Conservation (phyloP, 2,797 vertebrate species). For the Sebastes oblongus region DNA sequence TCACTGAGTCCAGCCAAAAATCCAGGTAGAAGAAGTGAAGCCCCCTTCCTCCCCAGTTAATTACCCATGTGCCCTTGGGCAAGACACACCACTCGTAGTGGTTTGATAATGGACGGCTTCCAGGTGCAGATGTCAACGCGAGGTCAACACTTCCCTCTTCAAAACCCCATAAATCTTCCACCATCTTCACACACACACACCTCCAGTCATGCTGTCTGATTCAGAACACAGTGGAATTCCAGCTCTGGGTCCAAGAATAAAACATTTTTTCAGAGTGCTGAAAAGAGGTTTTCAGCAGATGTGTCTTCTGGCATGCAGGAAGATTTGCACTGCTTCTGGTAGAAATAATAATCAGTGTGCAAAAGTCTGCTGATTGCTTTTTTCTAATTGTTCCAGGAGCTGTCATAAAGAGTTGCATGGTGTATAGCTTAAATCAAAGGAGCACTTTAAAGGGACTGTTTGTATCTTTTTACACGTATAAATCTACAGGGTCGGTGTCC, state of each 20-base stretch:
- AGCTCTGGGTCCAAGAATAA: background rate
- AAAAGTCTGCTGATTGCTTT: background rate
- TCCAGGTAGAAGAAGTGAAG: constrained; percentile 22
- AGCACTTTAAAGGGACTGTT: too few relatives aligned
- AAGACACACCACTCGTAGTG: constrained; percentile 7
- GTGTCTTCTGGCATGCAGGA: background rate
- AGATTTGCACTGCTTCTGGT: background rate
- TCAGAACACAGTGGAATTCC: background rate
- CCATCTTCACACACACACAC: background rate
- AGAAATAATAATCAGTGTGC: background rate
- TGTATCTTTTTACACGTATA: too few relatives aligned
- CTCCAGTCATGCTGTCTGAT: background rate
- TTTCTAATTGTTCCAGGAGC: constrained; percentile 12
- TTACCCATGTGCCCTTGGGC: constrained; percentile 35
- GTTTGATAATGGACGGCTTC: constrained; percentile 24
- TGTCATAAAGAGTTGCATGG: background rate
- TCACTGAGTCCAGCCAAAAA: background rate
- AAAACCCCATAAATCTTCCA: constrained; percentile 29
- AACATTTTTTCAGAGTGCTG: background rate
- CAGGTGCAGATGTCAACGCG: constrained; percentile 40
- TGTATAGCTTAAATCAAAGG: background rate
- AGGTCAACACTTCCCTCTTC: constrained; percentile 19
- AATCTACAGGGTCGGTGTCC: too few relatives aligned
- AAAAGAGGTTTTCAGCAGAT: constrained; percentile 1
- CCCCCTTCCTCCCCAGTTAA: background rate